phyloP scores from a whole-genome alignment of 2,797 vertebrate genomes.

The Acridotheres tristis region DNA sequence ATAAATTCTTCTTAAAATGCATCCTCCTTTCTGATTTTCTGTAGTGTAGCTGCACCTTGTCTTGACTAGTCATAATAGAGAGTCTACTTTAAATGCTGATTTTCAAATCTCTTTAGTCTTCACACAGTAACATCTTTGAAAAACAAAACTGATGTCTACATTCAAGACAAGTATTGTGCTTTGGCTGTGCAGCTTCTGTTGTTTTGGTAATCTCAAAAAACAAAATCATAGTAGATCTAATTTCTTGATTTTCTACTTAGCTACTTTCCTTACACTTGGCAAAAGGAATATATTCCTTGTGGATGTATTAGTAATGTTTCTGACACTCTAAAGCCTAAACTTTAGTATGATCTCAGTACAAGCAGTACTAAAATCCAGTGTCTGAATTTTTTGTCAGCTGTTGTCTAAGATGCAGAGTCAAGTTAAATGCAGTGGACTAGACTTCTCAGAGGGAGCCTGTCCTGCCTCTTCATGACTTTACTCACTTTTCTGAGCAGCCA shows the following conservation, averaged over 20 bases:
- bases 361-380: background rate
- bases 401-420: background rate
- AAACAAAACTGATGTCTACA: background rate
- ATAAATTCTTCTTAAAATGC: background rate
- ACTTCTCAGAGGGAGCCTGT: background rate
- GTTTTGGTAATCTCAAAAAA: background rate
- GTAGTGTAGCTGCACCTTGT: background rate
- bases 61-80: background rate
- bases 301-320: background rate
- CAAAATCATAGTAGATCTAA: background rate
- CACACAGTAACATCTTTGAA: background rate
- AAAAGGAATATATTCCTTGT: background rate
- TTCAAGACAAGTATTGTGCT: background rate
- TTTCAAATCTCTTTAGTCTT: background rate
- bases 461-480: background rate
- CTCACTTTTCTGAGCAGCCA: background rate
- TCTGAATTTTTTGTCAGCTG: background rate
- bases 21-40: background rate
- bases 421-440: background rate
- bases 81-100: background rate
- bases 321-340: background rate
- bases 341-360: background rate
- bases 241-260: background rate
- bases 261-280: background rate
- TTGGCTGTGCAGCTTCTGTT: background rate